These are phyloP conservation scores for Myocastor coypus DNA, from an alignment of 2,113 vertebrate genomes.

Conservation along the genomic window DNA sequence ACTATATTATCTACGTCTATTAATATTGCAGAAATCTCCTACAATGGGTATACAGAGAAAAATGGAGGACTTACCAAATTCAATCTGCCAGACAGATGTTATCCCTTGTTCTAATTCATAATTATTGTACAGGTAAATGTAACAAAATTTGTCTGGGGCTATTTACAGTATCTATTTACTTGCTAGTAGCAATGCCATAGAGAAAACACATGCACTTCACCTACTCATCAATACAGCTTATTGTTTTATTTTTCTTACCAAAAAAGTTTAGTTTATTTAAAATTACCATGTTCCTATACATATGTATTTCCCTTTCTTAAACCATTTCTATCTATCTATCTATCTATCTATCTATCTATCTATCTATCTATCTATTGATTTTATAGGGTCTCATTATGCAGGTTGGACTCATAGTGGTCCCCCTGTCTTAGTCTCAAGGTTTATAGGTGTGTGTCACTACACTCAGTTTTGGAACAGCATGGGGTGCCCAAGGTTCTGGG, in stretches of 20 bases:
- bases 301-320: rapidly evolving
- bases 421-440: too few species aligned
- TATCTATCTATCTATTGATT: too few species aligned
- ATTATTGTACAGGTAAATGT: not conserved
- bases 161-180: not conserved
- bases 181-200: not conserved
- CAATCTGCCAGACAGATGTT: not conserved
- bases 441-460: too few species aligned
- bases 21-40: not conserved
- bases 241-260: not conserved
- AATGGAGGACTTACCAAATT: not conserved
- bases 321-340: too few species aligned
- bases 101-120: not conserved
- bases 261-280: not conserved
- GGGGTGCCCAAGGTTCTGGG: too few species aligned
- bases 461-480: too few species aligned
- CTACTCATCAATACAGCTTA: not conserved
- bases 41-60: not conserved
- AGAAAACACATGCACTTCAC: not conserved
- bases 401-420: too few species aligned
- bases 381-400: too few species aligned
- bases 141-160: not conserved
- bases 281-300: not conserved
- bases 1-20: not conserved
- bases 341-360: too few species aligned